Conservation (phyloP, 2,113 vertebrate genomes). For the Benitochromis conjunctus region DNA sequence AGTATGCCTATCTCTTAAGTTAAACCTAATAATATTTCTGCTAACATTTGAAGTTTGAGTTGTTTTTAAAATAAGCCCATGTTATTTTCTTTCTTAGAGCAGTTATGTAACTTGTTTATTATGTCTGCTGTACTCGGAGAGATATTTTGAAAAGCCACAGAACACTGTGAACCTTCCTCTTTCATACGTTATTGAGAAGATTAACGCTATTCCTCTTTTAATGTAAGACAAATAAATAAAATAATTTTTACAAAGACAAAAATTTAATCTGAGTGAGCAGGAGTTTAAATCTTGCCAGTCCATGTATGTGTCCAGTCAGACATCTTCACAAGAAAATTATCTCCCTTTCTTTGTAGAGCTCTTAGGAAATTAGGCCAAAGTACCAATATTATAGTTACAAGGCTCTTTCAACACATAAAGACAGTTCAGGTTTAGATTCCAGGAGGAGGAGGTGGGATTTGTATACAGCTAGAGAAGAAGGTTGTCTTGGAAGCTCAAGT, state of each 20-base stretch:
- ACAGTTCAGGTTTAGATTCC: background rate
- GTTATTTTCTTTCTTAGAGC: background rate
- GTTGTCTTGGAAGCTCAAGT: background rate
- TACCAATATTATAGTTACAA: background rate
- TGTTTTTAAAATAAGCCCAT: background rate
- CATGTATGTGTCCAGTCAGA: background rate
- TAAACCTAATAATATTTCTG: background rate
- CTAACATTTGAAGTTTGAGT: background rate
- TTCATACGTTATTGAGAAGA: background rate
- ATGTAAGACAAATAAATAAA: background rate
- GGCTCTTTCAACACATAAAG: background rate
- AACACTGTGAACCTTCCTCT: background rate
- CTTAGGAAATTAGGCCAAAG: background rate
- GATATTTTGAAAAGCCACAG: background rate
- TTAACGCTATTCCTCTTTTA: background rate
- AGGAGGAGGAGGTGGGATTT: background rate
- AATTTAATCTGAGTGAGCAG: background rate
- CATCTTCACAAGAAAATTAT: background rate
- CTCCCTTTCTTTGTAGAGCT: background rate
- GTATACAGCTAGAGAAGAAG: background rate
- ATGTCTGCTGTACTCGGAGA: background rate
- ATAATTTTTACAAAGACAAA: rapidly evolving
- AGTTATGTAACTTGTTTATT: background rate
- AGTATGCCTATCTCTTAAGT: background rate
- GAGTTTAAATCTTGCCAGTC: background rate